Conservation (phyloP, 23 tunicate species). For the Corella eumyota region DNA sequence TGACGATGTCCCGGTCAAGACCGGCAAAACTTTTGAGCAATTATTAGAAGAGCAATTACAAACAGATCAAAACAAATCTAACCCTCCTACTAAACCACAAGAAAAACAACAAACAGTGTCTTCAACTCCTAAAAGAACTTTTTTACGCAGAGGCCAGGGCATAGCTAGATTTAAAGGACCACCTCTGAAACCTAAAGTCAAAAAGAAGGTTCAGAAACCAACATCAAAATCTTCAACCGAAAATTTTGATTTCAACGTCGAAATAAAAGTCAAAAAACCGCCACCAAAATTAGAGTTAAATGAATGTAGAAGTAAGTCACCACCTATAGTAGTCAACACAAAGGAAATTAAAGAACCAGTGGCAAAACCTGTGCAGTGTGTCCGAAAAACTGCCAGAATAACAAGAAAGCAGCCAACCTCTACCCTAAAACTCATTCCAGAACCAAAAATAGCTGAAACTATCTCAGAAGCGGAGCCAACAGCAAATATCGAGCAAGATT, state of each 20-base stretch:
- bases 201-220: constrained; percentile 13
- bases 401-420: background rate
- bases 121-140: constrained; percentile 52
- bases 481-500: constrained; percentile 1
- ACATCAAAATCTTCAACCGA: too few relatives aligned
- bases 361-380: background rate
- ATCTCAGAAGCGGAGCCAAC: background rate
- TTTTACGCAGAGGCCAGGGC: constrained; percentile 84
- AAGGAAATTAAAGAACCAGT: background rate
- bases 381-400: constrained; percentile 1
- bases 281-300: background rate
- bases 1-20: constrained; percentile 72
- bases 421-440: background rate
- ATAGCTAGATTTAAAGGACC: constrained; percentile 92
- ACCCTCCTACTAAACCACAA: background rate
- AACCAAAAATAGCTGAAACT: too few relatives aligned
- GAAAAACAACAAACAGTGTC: constrained; percentile 3
- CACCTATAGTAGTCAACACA: background rate
- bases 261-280: too few relatives aligned
- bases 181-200: constrained; percentile 27
- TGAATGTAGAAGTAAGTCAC: background rate
- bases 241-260: too few relatives aligned
- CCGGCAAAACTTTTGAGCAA: constrained; percentile 66
- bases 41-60: constrained; percentile 45
- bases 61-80: constrained; percentile 15